Conservation (phyloP, 2,113 vertebrate genomes). For the Lophochroa leadbeateri region DNA sequence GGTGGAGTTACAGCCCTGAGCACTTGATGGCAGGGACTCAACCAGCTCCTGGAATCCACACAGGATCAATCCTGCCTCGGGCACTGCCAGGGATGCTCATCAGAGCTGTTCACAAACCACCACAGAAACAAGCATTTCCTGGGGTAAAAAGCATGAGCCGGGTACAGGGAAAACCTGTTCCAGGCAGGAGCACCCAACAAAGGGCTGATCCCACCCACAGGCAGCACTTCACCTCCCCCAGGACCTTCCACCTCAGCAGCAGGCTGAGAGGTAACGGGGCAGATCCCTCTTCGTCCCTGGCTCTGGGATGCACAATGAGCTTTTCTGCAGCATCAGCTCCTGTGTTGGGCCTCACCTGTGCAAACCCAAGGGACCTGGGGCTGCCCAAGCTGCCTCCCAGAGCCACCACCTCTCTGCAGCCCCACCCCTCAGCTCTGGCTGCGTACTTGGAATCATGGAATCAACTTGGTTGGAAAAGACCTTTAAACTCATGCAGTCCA, state of each 20-base stretch:
- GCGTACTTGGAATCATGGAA: background rate
- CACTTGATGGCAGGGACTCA: background rate
- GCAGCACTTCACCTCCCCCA: fast-evolving
- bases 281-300: background rate
- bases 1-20: background rate
- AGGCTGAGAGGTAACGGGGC: background rate
- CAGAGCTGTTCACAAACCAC: too few species aligned
- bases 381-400: background rate
- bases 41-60: background rate
- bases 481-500: background rate
- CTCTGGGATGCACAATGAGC: background rate
- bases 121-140: fast-evolving
- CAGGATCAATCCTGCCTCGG: background rate
- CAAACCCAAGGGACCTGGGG: background rate
- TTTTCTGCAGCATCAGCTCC: background rate
- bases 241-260: background rate
- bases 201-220: background rate
- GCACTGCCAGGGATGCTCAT: background rate
- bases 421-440: background rate
- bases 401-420: fast-evolving
- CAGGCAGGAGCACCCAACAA: background rate
- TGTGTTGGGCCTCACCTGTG: fast-evolving
- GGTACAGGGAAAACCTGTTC: background rate
- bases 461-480: background rate
- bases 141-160: fast-evolving